Base-by-base conservation (phyloP, 35 echinoderm and acorn worm species). In the Heliocidaris erythrogramma region DNA sequence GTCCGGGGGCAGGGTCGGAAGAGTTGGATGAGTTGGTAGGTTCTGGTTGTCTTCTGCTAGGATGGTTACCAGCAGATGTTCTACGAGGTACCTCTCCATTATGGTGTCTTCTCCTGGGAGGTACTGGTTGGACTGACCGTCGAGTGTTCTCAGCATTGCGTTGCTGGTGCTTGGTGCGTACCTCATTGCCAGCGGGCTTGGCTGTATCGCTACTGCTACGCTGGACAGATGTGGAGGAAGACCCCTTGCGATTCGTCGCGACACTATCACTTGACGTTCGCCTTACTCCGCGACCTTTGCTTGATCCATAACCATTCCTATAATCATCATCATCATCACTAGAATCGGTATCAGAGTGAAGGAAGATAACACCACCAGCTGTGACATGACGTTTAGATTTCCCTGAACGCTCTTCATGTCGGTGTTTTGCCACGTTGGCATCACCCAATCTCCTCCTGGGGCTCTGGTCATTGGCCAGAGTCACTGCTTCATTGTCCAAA, bases 221-320 rank as follows among this genome's bases (percentile, higher is more conserved):
- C 30, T 87, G 94, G 13, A 69, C 86, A 29, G 48, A 32, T 1
- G 88, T 65, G 85, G 30, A 88, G 11, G 95, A 88, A n/a, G 94
- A 96, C 35, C 49, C 30, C 11, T 88, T 94, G 59, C 96, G 96
- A 92, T 88, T 52, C 2, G 93, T 94, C 1, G 94, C 95, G 31
- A 95, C 94, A 48, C 97, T 95, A 92, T 98, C 97, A 61, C 97
- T 98, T 5, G 96, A 96, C 8, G 97, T 95, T 6, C 97, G 94
- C 48, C 96, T 94, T 32, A 98, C 96, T 48, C 91, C 91, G 12
- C 91, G 91, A 59, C 48, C 27, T 48, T 92, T 92, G n/a, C 31
- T 59, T 27, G 91, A 48, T 52, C 91, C 91, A 59, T 92, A 92
- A 13, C 48, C 47, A 56, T 48, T 92, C 49, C 91, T 49, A 92